These are phyloP conservation scores for Iphiclides podalirius DNA, from an alignment of 2,888 invertebrate genomes.

Conservation along the genomic window DNA sequence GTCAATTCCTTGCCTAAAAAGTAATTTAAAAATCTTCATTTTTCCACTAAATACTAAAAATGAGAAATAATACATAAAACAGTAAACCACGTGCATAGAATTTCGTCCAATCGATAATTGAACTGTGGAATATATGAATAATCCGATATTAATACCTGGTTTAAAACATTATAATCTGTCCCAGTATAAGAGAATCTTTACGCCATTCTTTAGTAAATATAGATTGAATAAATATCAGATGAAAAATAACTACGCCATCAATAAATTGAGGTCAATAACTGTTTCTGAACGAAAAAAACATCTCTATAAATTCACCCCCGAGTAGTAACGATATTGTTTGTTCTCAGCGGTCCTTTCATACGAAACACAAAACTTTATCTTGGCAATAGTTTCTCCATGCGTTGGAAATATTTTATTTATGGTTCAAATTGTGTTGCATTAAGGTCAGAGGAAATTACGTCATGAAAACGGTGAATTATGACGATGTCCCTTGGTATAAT, in stretches of 20 bases:
- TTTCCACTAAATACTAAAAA: no score
- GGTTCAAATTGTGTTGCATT: not conserved
- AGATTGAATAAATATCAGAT: not conserved
- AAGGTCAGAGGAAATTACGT: not conserved
- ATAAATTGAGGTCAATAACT: slow-evolving; percentile 8
- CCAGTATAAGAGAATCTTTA: no score
- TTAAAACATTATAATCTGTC: no score
- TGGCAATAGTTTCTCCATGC: slow-evolving; percentile 6
- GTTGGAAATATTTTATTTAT: slow-evolving; percentile 13
- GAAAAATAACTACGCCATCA: not conserved
- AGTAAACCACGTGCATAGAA: no score
- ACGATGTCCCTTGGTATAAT: no score
- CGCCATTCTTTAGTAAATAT: no score
- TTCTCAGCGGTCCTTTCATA: slow-evolving; percentile 30
- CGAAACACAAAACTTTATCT: slow-evolving; percentile 25
- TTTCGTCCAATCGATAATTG: no score
- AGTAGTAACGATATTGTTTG: slow-evolving; percentile 43
- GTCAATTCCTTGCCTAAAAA: no score
- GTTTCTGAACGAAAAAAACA: slow-evolving; percentile 40
- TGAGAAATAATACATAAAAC: no score
- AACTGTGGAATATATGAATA: no score
- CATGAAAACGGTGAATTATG: not conserved
- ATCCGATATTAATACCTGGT: no score
- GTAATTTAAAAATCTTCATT: no score
- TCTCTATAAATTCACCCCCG: slow-evolving; percentile 41